A percentile compares a stretch with the other conserved stretches of the same genome.
Conservation (phyloP, 2,113 vertebrate genomes). For the Echinops telfairi region DNA sequence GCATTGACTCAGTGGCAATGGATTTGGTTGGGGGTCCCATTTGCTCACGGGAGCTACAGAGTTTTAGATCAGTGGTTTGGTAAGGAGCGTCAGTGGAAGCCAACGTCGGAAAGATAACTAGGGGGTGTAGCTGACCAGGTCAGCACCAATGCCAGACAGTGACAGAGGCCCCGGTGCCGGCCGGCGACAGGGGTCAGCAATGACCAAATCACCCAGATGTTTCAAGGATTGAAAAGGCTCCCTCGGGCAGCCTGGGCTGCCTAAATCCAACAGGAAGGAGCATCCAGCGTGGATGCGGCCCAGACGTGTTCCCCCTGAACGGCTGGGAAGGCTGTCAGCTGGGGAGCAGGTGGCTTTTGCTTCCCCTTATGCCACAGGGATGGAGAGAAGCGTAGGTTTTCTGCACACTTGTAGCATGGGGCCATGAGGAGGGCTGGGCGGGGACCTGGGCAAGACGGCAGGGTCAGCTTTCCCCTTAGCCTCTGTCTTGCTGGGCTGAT, state of each 20-base stretch:
- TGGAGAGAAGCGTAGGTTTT: accelerated
- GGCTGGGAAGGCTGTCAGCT: too few relatives aligned
- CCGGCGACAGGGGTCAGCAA: too few relatives aligned
- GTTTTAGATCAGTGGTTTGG: too few relatives aligned
- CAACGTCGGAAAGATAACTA: not conserved
- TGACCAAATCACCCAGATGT: too few relatives aligned
- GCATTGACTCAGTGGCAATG: too few relatives aligned
- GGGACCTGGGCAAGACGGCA: too few relatives aligned
- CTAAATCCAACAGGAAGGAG: too few relatives aligned
- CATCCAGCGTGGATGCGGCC: too few relatives aligned
- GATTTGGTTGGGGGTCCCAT: not conserved
- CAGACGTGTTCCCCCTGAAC: too few relatives aligned
- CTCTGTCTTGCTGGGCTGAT: not conserved
- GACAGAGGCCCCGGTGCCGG: accelerated
- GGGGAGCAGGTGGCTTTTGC: not conserved
- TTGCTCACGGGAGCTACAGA: accelerated
- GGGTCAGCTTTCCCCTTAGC: not conserved
- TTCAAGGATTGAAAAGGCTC: too few relatives aligned
- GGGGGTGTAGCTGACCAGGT: not conserved
- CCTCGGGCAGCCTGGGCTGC: too few relatives aligned
- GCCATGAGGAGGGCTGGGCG: not conserved
- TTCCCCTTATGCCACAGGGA: too few relatives aligned
- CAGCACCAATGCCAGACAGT: accelerated
- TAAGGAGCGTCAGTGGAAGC: not conserved
- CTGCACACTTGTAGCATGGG: not conserved